Evolutionary conservation across 2,113 vertebrate genomes (phyloP).

Genomic region (Petrocephalus zakoni): DNA sequence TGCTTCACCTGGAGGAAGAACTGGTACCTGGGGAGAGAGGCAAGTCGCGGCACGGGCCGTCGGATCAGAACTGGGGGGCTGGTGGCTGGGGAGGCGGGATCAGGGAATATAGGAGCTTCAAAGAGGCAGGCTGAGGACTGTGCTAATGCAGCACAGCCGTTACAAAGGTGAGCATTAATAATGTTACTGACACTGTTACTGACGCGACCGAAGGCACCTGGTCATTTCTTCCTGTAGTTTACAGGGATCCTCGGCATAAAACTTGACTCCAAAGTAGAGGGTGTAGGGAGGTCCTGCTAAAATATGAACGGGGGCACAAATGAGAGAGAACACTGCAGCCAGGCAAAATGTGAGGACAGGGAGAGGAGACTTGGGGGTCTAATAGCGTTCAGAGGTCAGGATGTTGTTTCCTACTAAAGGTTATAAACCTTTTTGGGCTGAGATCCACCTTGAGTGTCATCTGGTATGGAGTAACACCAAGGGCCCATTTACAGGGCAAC

Average conservation of each 20-base stretch:
- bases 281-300: slow-evolving; percentile 85
- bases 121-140: background rate
- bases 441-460: background rate
- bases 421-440: background rate
- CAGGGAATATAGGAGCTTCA: background rate
- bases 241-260: slow-evolving; percentile 81
- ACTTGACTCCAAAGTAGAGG: slow-evolving; percentile 88
- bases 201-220: slow-evolving; percentile 53
- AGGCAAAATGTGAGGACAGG: background rate
- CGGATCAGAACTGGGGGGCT: background rate
- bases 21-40: slow-evolving; percentile 69
- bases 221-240: slow-evolving; percentile 85
- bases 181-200: background rate
- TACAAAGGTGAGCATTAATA: background rate
- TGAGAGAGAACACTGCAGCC: background rate
- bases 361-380: background rate
- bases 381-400: background rate
- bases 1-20: slow-evolving; percentile 88
- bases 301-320: background rate
- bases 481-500: background rate
- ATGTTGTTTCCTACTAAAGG: background rate
- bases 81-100: background rate
- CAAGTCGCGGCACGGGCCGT: background rate
- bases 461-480: background rate
- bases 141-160: background rate